Percentiles rank a stretch among this genome's conserved stretches.
These are phyloP conservation scores for Oreohelix idahoensis DNA, from an alignment of 1,140 invertebrate genomes.

Conservation along the genomic window DNA sequence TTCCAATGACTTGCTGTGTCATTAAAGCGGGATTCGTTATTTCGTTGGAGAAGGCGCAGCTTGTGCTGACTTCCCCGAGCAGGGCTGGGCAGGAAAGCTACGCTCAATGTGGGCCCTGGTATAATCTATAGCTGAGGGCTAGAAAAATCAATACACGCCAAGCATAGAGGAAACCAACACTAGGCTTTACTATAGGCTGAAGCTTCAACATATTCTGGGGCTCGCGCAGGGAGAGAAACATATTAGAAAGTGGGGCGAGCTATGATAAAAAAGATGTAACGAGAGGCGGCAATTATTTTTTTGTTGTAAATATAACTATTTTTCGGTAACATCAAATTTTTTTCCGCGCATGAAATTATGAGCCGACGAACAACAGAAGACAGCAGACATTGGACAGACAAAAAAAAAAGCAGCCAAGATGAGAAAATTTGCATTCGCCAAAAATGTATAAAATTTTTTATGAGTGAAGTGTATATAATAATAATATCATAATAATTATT, in stretches of 20 bases:
- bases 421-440: no score
- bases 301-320: not conserved
- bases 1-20: not conserved
- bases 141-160: slow-evolving; percentile 40
- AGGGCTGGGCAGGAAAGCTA: slow-evolving; percentile 8
- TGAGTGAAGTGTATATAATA: no score
- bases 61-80: slow-evolving; percentile 11
- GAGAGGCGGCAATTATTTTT: not conserved
- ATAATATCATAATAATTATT: no score
- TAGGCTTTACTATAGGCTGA: slow-evolving; percentile 33
- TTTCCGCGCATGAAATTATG: not conserved
- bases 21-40: not conserved
- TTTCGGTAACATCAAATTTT: not conserved
- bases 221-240: not conserved
- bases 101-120: slow-evolving; percentile 29
- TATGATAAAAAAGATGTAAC: no score
- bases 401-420: not conserved
- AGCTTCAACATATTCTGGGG: slow-evolving; percentile 26
- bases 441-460: no score
- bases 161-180: slow-evolving; percentile 29
- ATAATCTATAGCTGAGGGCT: slow-evolving; percentile 42
- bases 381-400: no score
- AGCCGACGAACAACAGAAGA: not conserved
- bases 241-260: not conserved
- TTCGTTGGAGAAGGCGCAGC: slow-evolving; percentile 31